Evolutionary conservation across 2,113 vertebrate species (phyloP), one percentile per base, ranked within the genome.

Genomic region (Pyxicephalus adspersus): DNA sequence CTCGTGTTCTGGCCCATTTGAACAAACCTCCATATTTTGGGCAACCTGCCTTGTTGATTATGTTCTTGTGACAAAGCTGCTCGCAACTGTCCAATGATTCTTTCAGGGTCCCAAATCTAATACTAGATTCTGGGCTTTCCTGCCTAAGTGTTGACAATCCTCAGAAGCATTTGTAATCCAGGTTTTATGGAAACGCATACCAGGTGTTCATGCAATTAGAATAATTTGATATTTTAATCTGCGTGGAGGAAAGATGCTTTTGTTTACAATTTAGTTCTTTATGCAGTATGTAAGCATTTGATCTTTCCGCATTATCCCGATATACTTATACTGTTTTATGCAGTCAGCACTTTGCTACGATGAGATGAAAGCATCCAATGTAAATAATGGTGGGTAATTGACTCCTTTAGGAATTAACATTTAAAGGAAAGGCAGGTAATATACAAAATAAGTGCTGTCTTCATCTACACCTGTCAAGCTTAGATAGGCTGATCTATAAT

Each of bases 161-260:
- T 73, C 70, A 6, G 31, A 57, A 22, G 70, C 70, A 34, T 57
- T 22, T 34, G 70, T 55, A 58, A 31, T 58, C 52, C 70, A 73
- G 70, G 70, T 73, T 73, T 73, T 73, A 28, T 20, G 70, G 50
- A 29, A 58, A 54, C n/a, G 16, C 20, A 5, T 23, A 58, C 52
- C 70, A 73, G 70, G 52, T 58, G 70, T 73, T 73, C 70, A 73
- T 34, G 70, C 70, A 73, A 73, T 73, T 73, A 73, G 26, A 73
- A 73, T 73, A 73, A 73, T 73, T 31, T 58, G 70, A 73, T 73
- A 73, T 73, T 73, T 58, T 58, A 58, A 58, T 73, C 70, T 16
- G 52, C 20, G 68, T 28, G 4, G 25, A 4, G 52, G 26, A 72
- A 57, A 29, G 51, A 52, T 58, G 70, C 70, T 58, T 73, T 58